Evolutionary conservation across 1,140 invertebrate species (phyloP), one percentile per base, ranked within the genome.

Genomic region (Pseudachorutes palmiensis): DNA sequence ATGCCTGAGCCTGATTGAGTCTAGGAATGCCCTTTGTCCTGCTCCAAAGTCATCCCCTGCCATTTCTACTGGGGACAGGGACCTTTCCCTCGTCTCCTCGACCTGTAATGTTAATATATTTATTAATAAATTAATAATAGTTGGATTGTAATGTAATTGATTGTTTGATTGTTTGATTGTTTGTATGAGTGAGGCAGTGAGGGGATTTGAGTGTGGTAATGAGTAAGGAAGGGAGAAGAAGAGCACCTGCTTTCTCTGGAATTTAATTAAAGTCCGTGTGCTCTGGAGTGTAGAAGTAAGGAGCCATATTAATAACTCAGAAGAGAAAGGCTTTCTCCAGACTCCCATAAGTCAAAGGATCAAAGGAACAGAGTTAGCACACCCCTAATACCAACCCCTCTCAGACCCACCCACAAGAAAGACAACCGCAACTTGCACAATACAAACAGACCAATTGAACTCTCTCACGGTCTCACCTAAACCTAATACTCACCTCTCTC

Each of bases 1-100:
- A 61, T 88, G 86, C 63, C 85, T 79, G 16, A 84, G 79, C 60
- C 86, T 78, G n/a, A 92, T 81, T 33, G 90, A 88, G 66, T 90
- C 88, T 64, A 89, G 80, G 86, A 87, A 92, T 49, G 70, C 73
- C 63, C 73, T 77, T 75, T 78, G 82, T 65, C 75, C 80, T 28
- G 80, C 75, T 59, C 79, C 80, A 74, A 82, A 83, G 51, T 78
- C 76, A 48, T 78, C 76, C 22, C 67, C 65, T 65, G 59, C 68
- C 65, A 74, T 71, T 41, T 74, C 72, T 9, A 74, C 72, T 0
- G 74, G 72, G 31, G 70, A 73, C 1, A 74, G 33, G 0, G 69
- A 72, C 19, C 67, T 51, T 31, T 72, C 70, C 48, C 67, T 65
- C 16, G 63, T 62, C 41, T 49, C 69, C 32, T 49, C 62, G 14